Evolutionary conservation across 1,140 invertebrate genomes (phyloP), one percentile per base, ranked within the genome.

Genomic region (Leptopilina clavipes): DNA sequence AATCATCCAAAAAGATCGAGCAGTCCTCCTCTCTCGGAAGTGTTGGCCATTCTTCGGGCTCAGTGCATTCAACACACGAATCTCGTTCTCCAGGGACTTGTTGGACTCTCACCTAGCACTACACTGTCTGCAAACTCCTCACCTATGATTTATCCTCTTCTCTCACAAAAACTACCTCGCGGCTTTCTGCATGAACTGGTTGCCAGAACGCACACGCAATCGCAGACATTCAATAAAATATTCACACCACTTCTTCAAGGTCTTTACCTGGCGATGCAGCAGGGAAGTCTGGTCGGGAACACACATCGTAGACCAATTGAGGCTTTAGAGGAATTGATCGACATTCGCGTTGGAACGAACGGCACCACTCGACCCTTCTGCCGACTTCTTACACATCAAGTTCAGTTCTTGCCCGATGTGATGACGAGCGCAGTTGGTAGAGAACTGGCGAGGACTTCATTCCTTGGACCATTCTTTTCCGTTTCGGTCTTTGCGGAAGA

Each of bases 401-500:
- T 90, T 0, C 94, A 96, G 82, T 97, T 97, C 89, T 90, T 95
- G 56, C 95, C 95, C 0, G 92, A 93, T n/a, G 86, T 93, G 9
- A 92, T 93, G 79, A 94, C 95, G 0, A 93, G 93, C 25, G 94
- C 93, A 0, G 91, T 91, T 0, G 97, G 96, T 0, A 90, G 95
- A n/a, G 97, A 98, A 87, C 91, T 98, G 25, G 93, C 95, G 0
- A 93, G 93, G 73, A 93, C 94, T 3, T 95, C 96, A 40, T 97
- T 94, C 81, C 91, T 99, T 0, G 97, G 97, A 22, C 96, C 97
- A 0, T 98, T 99, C 86, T 91, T 99, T 25, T 94, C 93, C 10
- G 92, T 98, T 0, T 98, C 97, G 0, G 92, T 98, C 0, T 98
- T 98, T 87, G 96, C 96, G 40, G 97, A 98, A 88, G 98, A 99